Conservation (phyloP, 2,113 vertebrate species). For the Emberiza fucata region DNA sequence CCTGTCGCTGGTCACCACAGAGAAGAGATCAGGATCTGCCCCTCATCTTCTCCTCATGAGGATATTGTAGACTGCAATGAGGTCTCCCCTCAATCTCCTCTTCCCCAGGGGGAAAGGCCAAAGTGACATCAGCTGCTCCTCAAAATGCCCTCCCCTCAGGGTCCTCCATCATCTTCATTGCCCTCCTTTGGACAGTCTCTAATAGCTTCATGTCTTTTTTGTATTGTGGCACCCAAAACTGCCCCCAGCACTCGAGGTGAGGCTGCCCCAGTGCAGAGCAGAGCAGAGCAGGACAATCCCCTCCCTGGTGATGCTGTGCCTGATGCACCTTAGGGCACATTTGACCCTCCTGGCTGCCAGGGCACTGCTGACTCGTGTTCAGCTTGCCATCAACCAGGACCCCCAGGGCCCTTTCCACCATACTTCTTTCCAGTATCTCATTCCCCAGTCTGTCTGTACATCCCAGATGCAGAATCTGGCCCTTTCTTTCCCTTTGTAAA, state of each 20-base stretch:
- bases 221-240: not conserved
- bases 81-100: not conserved
- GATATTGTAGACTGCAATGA: not conserved
- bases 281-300: accelerated
- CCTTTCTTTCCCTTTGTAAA: not conserved
- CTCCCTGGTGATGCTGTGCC: not conserved
- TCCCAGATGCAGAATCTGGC: not conserved
- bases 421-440: not conserved
- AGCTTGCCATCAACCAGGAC: accelerated
- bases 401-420: not conserved
- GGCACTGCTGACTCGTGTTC: not conserved
- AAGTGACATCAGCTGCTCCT: not conserved
- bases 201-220: not conserved
- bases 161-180: not conserved
- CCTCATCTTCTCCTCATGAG: not conserved
- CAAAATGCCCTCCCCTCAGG: not conserved
- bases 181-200: not conserved
- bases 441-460: not conserved
- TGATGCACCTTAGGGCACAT: accelerated
- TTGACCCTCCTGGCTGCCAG: not conserved
- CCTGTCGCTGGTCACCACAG: not conserved
- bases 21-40: not conserved
- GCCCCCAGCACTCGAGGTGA: accelerated
- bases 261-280: not conserved
- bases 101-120: not conserved